Conservation (phyloP, 2,797 vertebrate species). For the Linurgus olivaceus region DNA sequence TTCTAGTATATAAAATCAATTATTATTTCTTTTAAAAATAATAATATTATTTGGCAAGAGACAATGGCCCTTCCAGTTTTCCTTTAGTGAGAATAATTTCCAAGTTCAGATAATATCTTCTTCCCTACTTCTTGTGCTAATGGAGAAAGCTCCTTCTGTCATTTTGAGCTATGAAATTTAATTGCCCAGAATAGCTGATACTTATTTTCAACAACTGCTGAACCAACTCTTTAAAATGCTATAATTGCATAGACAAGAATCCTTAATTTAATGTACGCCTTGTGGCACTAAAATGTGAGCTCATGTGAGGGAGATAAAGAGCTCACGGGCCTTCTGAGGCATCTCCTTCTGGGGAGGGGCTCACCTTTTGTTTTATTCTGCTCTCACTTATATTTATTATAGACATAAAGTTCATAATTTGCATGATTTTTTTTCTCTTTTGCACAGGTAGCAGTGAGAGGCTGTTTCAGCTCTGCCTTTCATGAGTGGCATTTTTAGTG, state of each 20-base stretch:
- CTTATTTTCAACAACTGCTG: constrained; percentile 60
- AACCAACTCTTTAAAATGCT: constrained; percentile 50
- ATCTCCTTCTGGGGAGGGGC: background rate
- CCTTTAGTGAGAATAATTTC: constrained; percentile 7
- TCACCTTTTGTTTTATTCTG: background rate
- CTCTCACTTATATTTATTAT: background rate
- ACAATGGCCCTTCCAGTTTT: background rate
- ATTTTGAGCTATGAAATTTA: constrained; percentile 32
- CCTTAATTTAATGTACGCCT: background rate
- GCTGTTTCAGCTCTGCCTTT: background rate
- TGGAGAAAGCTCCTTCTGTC: constrained; percentile 1
- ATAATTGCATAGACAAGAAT: constrained; percentile 10
- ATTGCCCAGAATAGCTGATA: constrained; percentile 27
- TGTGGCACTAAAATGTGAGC: background rate
- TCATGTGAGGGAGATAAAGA: background rate
- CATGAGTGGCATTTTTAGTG: background rate
- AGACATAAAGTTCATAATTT: background rate
- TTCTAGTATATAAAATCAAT: background rate
- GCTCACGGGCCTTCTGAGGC: background rate
- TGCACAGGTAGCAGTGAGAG: background rate
- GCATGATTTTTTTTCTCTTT: background rate
- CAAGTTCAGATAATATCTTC: constrained; percentile 10
- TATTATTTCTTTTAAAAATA: background rate
- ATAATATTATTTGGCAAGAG: background rate
- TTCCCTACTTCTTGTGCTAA: constrained; percentile 4